phyloP scores from a whole-genome alignment of 2,888 invertebrate species.

The Mongoloraphidia duomilia region DNA sequence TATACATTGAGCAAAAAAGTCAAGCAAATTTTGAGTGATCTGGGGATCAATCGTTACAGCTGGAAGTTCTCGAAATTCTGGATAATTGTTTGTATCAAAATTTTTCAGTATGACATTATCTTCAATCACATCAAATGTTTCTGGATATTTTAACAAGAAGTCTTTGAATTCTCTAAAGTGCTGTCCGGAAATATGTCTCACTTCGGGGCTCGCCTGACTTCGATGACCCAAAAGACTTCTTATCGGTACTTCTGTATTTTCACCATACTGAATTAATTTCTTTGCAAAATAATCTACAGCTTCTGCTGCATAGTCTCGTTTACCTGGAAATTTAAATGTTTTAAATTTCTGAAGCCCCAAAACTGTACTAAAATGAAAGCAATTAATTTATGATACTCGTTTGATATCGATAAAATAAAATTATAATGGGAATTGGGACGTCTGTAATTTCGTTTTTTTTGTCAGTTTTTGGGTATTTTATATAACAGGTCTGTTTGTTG shows the following conservation, averaged over 20 bases:
- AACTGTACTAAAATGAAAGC: too few relatives aligned
- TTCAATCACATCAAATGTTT: slow-evolving; percentile 73
- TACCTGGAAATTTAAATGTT: slow-evolving; percentile 30
- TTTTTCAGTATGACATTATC: slow-evolving; percentile 66
- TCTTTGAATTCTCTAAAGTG: slow-evolving; percentile 90
- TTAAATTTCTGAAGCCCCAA: too few relatives aligned
- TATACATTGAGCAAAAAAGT: slow-evolving; percentile 70
- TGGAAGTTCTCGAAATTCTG: slow-evolving; percentile 52
- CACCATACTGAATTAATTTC: slow-evolving; percentile 89
- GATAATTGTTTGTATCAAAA: slow-evolving; percentile 27
- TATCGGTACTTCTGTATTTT: slow-evolving; percentile 91
- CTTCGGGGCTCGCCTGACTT: slow-evolving; percentile 92
- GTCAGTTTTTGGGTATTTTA: too few relatives aligned
- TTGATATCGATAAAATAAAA: too few relatives aligned
- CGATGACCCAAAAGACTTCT: slow-evolving; percentile 92
- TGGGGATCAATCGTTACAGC: slow-evolving; percentile 69
- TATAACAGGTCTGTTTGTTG: too few relatives aligned
- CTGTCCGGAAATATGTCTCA: slow-evolving; percentile 88
- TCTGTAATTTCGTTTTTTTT: too few relatives aligned
- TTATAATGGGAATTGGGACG: too few relatives aligned
- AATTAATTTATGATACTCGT: too few relatives aligned
- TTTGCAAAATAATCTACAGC: slow-evolving; percentile 95
- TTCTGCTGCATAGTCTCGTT: slow-evolving; percentile 85
- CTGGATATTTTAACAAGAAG: slow-evolving; percentile 71
- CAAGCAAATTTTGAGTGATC: slow-evolving; percentile 65